Evolutionary conservation across 2,113 vertebrate genomes (phyloP), one percentile per base, ranked within the genome.

Genomic region (Hydropotes inermis): DNA sequence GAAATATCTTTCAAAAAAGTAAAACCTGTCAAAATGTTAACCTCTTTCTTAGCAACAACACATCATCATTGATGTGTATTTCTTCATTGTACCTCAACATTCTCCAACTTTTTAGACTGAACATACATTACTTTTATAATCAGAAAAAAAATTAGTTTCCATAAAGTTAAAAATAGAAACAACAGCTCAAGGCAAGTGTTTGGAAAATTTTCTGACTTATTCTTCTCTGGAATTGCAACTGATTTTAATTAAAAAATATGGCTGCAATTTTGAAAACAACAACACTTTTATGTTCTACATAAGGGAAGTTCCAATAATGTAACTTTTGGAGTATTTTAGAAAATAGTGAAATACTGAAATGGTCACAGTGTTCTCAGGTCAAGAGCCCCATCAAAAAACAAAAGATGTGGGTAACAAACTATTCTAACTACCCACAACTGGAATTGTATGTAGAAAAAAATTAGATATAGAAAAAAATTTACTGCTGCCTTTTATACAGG

Each of bases 191-290:
- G 85, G 97, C 84, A 97, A 98, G 96, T 97, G 85, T 95, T 98
- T 88, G 96, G 97, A 95, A 98, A 98, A 91, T 43, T 94, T 94
- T 98, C 4, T 4, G 91, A 91, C 50, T 94, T 17, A 97, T 98
- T 99, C 98, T 98, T 99, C 98, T 99, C 96, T 98, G 98, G 98
- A 97, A 98, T 97, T 98, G 95, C 97, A 93, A 98, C 92, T 97
- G 98, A 98, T 98, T 97, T 98, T 98, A 98, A 99, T 98, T 97
- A 98, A 97, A 86, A 98, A 98, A 99, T 98, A 99, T 99, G 98
- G 98, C 98, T 99, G 97, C 97, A 91, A 99, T 99, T 99, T 43
- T 25, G 97, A 98, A 98, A 94, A 91, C 96, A 98, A 64, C 45
- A 98, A 93, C 45, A 98, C 98, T 99, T 99, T 99, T 91, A 99